Conservation (phyloP, 2,888 invertebrate genomes). For the Eilema sororculum region DNA sequence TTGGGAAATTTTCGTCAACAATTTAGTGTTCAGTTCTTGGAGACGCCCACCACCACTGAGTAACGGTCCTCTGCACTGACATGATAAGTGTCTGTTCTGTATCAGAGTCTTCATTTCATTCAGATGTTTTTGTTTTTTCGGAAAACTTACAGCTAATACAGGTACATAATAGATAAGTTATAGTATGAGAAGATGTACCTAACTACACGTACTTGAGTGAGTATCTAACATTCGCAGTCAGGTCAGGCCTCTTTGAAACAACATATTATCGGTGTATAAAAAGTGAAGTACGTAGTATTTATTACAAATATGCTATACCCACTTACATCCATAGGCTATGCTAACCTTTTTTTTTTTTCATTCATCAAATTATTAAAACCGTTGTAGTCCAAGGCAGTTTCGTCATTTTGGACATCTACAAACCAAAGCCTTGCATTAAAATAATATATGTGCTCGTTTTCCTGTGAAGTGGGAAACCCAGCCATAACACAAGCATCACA, state of each 20-base stretch:
- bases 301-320: no score
- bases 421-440: not conserved
- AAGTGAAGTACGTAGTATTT: no score
- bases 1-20: not conserved
- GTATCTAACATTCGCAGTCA: no score
- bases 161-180: no score
- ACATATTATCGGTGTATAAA: no score
- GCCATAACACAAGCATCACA: not conserved
- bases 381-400: not conserved
- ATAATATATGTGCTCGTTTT: not conserved
- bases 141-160: no score
- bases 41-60: not conserved
- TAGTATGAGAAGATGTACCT: no score
- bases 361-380: not conserved
- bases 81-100: not conserved
- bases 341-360: no score
- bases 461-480: constrained; percentile 7
- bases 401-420: not conserved
- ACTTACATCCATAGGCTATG: no score
- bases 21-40: not conserved
- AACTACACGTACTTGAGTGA: not conserved
- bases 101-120: not conserved
- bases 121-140: no score
- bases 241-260: no score
- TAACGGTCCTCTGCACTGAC: not conserved